A percentile compares a stretch with the other conserved stretches of the same genome.
Conservation (phyloP, 2,113 vertebrate genomes). For the Hoplias malabaricus region DNA sequence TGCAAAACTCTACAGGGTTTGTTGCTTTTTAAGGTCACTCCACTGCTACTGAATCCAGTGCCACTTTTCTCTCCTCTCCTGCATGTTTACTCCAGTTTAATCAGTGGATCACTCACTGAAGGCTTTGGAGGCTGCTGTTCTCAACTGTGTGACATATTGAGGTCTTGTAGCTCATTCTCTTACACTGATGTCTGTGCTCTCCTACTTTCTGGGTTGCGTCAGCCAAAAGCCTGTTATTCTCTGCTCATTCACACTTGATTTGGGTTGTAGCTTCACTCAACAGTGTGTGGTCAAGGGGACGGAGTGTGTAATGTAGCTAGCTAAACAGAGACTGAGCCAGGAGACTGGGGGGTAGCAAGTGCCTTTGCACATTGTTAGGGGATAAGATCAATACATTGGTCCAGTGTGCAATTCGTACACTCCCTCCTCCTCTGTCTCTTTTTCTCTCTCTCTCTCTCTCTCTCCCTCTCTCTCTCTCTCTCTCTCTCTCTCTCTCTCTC, state of each 20-base stretch:
- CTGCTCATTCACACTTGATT: not conserved
- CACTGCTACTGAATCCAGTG: not conserved
- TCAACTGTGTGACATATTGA: conserved; percentile 37
- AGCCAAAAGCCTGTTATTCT: not conserved
- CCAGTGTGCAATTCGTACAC: too few relatives aligned
- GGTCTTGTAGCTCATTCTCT: conserved; percentile 3
- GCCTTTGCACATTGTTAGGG: conserved; percentile 31
- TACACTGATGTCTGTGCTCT: conserved; percentile 4
- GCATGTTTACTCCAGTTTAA: conserved; percentile 22
- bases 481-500: conserved; percentile 31
- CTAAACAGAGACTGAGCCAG: not conserved
- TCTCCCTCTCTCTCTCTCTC: conserved; percentile 6
- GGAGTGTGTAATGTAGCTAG: not conserved
- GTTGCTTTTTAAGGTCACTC: not conserved
- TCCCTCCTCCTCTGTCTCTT: too few relatives aligned
- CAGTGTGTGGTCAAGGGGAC: not conserved
- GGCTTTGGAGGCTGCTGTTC: not conserved
- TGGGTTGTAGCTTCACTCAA: not conserved
- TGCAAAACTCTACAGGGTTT: too few relatives aligned
- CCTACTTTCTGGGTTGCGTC: not conserved
- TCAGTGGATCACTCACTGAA: conserved; percentile 7
- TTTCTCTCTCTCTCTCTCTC: conserved; percentile 25
- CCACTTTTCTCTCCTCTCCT: not conserved
- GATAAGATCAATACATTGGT: conserved; percentile 37
- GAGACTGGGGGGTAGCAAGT: conserved; percentile 5